Evolutionary conservation across 2,888 invertebrate genomes (phyloP).

Genomic region (Metopia argyrocephala): DNA sequence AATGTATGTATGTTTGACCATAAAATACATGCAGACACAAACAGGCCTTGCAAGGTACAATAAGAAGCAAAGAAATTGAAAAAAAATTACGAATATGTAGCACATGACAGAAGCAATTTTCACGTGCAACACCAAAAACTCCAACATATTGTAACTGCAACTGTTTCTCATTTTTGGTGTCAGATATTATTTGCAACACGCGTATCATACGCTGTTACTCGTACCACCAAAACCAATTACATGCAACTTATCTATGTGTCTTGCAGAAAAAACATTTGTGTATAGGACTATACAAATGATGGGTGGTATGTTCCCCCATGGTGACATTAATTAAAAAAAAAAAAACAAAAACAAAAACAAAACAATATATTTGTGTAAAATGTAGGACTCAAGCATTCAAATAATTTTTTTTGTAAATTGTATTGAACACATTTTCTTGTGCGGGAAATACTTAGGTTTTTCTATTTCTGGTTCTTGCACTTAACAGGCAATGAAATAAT

Average conservation of each 20-base stretch:
- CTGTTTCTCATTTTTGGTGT: slow-evolving; percentile 34
- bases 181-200: slow-evolving; percentile 27
- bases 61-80: background rate
- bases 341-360: slow-evolving; percentile 12
- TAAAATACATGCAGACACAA: slow-evolving; percentile 33
- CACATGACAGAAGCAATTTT: slow-evolving; percentile 46
- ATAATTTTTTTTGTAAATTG: too few relatives aligned
- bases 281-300: background rate
- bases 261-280: background rate
- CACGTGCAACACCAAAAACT: slow-evolving; percentile 48
- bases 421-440: too few relatives aligned
- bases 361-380: too few relatives aligned
- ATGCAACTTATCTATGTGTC: slow-evolving; percentile 31
- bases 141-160: background rate
- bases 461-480: too few relatives aligned
- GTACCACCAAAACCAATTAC: slow-evolving; percentile 15
- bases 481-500: too few relatives aligned
- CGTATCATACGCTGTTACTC: background rate
- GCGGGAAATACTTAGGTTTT: too few relatives aligned
- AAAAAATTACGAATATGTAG: slow-evolving; percentile 1
- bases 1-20: slow-evolving; percentile 45
- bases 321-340: slow-evolving; percentile 50
- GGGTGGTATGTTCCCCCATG: slow-evolving; percentile 35
- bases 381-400: too few relatives aligned
- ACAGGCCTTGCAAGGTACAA: background rate